Base-by-base conservation (phyloP, 2,797 vertebrate genomes). In the Taenioides sp. region DNA sequence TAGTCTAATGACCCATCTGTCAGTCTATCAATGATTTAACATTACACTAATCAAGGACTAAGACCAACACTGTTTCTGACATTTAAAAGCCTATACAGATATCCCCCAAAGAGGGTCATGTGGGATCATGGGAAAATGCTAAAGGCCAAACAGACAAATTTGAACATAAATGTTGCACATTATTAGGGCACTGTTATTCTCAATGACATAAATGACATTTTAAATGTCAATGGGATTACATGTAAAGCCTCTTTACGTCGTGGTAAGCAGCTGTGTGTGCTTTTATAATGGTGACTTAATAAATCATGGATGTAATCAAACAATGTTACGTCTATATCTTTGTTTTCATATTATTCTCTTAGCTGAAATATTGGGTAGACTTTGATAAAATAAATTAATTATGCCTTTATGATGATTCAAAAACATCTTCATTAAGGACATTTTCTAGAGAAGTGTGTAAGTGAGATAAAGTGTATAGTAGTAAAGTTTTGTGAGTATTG, bases 11-110 rank as follows among this genome's bases (percentile, higher is more conserved):
- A 3, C 63, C 63, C 63, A 65, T 65, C 64, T 65, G 43, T 65
- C 62, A 47, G n/a, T 23, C 64, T 50, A 65, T 65, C 64, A 65
- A 49, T 65, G 64, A 65, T 50, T 34, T 34, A 65, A 49, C 64
- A 18, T 65, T 28, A 50, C 43, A 49, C 40, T 65, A 65, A 65
- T 50, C 43, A 65, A 65, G 25, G 40, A 17, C n/a, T 49, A 49
- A 25, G 63, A 49, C 63, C 18, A 50, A 50, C 64, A 65, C 64
- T 27, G 11, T 27, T 47, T 27, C 22, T 65, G 64, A 65, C 64
- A 65, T 65, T 65, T 65, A 50, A 50, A 47, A 65, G 11, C 17
- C 14, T 47, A 40, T 25, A 47, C 62, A 49, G 14, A 65, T 65
- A 18, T 65, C 14, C 6, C 40, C 16, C 22, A 49, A 49, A 49